A percentile compares a stretch with the other conserved stretches of the same genome.
phyloP scores from a whole-genome alignment of 35 echinoderm and acorn worm genomes.

The Heliocidaris erythrogramma region DNA sequence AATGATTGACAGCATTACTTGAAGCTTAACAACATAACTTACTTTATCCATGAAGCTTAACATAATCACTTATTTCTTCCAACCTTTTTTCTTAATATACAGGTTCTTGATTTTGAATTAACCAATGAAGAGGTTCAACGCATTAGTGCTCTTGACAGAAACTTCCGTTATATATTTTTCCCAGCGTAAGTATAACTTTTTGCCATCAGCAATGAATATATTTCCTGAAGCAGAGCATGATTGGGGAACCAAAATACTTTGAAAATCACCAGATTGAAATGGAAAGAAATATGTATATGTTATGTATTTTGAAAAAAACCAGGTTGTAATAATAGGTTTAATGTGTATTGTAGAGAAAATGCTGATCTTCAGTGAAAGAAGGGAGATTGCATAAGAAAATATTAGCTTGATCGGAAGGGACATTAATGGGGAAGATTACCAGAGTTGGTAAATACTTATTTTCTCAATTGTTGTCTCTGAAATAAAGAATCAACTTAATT shows the following conservation, averaged over 20 bases:
- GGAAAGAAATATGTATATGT: neutral
- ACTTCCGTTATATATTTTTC: slow-evolving; percentile 27
- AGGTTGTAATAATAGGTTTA: too few species aligned
- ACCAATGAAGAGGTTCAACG: slow-evolving; percentile 44
- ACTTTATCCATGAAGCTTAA: too few species aligned
- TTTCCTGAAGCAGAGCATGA: neutral
- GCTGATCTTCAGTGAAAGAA: neutral
- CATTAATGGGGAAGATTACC: neutral
- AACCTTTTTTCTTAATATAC: neutral
- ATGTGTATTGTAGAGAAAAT: too few species aligned
- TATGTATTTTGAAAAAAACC: too few species aligned
- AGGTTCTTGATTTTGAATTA: slow-evolving; percentile 65
- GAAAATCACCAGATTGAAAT: neutral
- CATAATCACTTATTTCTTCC: neutral
- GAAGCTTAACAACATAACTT: too few species aligned
- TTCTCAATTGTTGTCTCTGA: too few species aligned
- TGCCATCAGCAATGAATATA: neutral
- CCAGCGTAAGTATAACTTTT: neutral
- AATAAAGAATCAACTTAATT: too few species aligned
- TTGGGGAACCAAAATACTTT: neutral
- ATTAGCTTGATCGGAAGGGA: neutral
- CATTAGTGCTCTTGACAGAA: slow-evolving; percentile 52
- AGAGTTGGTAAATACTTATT: too few species aligned
- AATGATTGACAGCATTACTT: neutral
- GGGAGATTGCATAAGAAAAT: neutral